Percentiles rank a stretch among this genome's conserved stretches.
These are phyloP conservation scores for Macropis europaea DNA, from an alignment of 2,888 invertebrate species.

Conservation along the genomic window DNA sequence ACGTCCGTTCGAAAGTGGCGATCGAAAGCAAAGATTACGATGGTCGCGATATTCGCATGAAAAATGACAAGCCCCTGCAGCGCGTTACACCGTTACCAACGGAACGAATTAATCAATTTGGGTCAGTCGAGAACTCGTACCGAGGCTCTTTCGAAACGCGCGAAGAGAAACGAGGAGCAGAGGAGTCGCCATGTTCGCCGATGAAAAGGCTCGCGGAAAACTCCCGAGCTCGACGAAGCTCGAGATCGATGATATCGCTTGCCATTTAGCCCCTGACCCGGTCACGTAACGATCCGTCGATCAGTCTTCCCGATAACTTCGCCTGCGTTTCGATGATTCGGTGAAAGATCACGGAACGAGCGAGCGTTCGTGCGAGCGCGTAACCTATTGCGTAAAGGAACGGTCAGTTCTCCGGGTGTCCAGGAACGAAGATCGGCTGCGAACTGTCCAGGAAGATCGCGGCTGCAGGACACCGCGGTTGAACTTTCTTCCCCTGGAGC, in stretches of 20 bases:
- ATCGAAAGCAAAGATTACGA: conserved; percentile 39
- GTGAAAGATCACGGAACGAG: conserved; percentile 13
- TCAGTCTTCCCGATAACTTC: conserved; percentile 17
- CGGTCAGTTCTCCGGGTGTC: conserved; percentile 28
- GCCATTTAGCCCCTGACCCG: neutral
- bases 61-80: conserved; percentile 29
- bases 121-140: neutral
- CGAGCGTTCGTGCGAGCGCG: neutral
- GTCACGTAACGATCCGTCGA: conserved; percentile 32
- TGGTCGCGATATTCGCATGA: conserved; percentile 23
- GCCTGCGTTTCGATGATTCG: conserved; percentile 37
- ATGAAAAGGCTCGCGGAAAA: neutral
- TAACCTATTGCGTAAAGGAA: conserved; percentile 49
- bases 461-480: conserved; percentile 1
- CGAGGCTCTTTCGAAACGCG: neutral
- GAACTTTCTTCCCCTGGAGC: conserved; percentile 51
- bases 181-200: neutral
- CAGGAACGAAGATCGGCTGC: too few species aligned
- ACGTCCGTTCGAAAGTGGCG: conserved; percentile 32
- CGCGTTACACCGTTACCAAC: conserved; percentile 31
- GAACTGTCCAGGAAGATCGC: neutral
- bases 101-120: conserved; percentile 19
- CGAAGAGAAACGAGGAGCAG: neutral
- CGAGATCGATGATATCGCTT: conserved; percentile 10
- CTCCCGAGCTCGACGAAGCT: neutral